These are phyloP conservation scores for Coptodon rendalli DNA, from an alignment of 2,113 vertebrate genomes.

Conservation along the genomic window DNA sequence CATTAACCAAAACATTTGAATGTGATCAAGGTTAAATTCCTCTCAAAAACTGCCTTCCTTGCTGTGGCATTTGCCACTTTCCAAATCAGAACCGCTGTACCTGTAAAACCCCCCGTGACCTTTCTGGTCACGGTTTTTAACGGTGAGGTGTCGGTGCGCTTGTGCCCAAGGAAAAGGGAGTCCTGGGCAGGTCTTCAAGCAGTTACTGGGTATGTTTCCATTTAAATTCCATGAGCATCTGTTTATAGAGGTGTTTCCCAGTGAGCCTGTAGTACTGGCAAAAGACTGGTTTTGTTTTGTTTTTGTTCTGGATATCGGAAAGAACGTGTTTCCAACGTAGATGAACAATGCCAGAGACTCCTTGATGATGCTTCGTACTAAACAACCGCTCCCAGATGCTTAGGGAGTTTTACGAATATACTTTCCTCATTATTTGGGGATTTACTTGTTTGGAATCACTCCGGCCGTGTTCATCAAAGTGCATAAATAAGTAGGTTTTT, in stretches of 20 bases:
- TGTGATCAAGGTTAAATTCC: constrained; percentile 49
- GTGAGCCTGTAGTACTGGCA: constrained; percentile 41
- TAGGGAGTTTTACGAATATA: constrained; percentile 65
- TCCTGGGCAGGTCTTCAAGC: constrained; percentile 53
- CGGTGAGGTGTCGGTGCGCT: constrained; percentile 22
- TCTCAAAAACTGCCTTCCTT: background rate
- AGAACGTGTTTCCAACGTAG: constrained; percentile 85
- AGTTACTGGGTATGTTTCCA: constrained; percentile 58
- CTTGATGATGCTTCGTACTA: constrained; percentile 84
- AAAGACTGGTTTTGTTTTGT: constrained; percentile 66
- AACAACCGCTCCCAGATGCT: constrained; percentile 83
- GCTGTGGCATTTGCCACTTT: constrained; percentile 27
- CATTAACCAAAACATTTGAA: constrained; percentile 60
- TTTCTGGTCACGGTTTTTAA: constrained; percentile 42
- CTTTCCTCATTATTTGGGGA: constrained; percentile 66
- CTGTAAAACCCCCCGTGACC: constrained; percentile 31
- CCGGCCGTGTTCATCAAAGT: constrained; percentile 41
- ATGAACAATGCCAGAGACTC: constrained; percentile 79
- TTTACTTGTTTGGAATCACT: constrained; percentile 61
- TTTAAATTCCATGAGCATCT: constrained; percentile 49
- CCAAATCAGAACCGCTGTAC: constrained; percentile 45
- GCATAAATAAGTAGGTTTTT: constrained; percentile 38
- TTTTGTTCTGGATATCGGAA: constrained; percentile 76
- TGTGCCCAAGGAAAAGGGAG: constrained; percentile 45
- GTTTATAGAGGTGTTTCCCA: constrained; percentile 73